A percentile compares a stretch with the other conserved stretches of the same genome.
These are phyloP conservation scores for Andinoacara biseriatus DNA, from an alignment of 2,113 vertebrate species.

Conservation along the genomic window DNA sequence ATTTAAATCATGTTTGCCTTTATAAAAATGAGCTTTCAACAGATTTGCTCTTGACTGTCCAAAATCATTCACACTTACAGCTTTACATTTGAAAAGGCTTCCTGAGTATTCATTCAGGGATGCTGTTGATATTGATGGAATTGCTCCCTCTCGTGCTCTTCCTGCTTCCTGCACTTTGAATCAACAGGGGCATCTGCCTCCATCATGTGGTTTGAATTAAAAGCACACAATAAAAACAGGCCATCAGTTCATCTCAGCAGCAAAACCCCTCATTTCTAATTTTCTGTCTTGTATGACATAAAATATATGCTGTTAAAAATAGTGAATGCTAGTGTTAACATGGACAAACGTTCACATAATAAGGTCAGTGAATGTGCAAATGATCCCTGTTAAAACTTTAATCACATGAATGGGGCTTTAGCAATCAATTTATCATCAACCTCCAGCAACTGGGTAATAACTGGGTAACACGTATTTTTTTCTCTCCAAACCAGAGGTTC, in stretches of 20 bases:
- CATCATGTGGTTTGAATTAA: slow-evolving; percentile 16
- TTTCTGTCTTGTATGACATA: neutral
- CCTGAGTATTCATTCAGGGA: neutral
- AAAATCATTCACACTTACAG: neutral
- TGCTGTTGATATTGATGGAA: slow-evolving; percentile 2
- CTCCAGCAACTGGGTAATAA: neutral
- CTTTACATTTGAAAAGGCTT: neutral
- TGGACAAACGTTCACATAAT: neutral
- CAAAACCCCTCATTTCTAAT: neutral
- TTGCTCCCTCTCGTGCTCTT: slow-evolving; percentile 55
- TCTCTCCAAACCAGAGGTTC: too few species aligned
- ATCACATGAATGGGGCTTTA: neutral
- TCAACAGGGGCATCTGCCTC: neutral
- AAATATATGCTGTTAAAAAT: neutral
- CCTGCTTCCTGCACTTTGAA: neutral
- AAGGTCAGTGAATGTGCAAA: neutral
- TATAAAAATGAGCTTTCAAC: neutral
- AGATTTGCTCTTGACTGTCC: neutral
- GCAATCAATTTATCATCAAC: neutral
- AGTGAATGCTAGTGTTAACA: neutral
- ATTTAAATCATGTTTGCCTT: neutral
- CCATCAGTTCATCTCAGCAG: neutral
- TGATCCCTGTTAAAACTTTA: neutral
- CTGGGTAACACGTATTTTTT: neutral
- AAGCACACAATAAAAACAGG: neutral